Percentiles rank a stretch among this genome's conserved stretches.
phyloP scores from a whole-genome alignment of 2,113 vertebrate genomes.

The Oxygymnocypris stewartii region DNA sequence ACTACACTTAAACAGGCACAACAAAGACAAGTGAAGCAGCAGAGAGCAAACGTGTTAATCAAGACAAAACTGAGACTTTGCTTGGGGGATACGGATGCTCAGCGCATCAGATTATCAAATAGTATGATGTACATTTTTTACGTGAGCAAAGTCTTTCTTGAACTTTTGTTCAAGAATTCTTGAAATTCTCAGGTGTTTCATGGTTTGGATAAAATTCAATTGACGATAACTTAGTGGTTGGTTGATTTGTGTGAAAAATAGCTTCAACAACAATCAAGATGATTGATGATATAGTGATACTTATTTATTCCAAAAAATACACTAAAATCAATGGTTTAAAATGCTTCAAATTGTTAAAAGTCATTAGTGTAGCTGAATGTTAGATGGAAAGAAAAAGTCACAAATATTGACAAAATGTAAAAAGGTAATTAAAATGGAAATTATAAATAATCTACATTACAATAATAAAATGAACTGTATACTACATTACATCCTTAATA shows the following conservation, averaged over 20 bases:
- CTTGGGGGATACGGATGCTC: no score
- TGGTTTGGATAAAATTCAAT: background rate
- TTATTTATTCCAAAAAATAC: background rate
- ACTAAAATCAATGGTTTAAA: background rate
- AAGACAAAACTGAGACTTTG: background rate
- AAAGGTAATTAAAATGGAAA: background rate
- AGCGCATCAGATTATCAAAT: no score
- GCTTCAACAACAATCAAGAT: background rate
- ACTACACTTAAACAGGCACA: background rate
- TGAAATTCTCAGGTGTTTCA: background rate
- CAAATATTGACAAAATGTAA: background rate
- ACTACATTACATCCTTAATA: background rate
- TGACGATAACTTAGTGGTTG: background rate
- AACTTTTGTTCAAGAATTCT: no score
- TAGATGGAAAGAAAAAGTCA: background rate
- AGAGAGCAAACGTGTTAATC: conserved; percentile 3
- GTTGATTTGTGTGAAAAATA: background rate
- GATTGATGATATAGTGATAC: no score
- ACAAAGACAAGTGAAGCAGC: background rate
- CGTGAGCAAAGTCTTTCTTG: no score
- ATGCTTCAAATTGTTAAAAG: background rate
- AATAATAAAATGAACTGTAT: background rate
- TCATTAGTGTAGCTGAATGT: background rate
- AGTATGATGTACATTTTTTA: no score
- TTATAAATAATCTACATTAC: background rate